These are phyloP conservation scores for Drosophila insularis DNA, from an alignment of 1,140 invertebrate genomes.

Conservation along the genomic window DNA sequence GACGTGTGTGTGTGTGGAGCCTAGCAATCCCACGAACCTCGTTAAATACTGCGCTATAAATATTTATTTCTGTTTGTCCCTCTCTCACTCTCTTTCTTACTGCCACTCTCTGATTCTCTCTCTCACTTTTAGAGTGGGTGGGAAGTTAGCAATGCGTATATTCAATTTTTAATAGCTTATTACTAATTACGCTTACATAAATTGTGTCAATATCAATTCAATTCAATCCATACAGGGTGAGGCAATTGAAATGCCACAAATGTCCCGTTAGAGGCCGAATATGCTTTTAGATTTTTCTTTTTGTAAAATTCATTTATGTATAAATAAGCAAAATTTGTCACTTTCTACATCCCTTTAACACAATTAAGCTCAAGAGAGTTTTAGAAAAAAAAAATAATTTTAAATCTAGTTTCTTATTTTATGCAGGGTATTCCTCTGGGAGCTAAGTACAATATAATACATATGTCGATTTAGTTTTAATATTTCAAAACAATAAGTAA, in stretches of 20 bases:
- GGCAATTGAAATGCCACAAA: neutral
- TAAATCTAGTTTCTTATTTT: no score
- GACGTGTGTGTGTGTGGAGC: neutral
- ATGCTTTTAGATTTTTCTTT: neutral
- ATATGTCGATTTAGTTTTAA: no score
- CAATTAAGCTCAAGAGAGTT: no score
- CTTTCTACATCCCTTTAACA: neutral
- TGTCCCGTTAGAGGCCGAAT: neutral
- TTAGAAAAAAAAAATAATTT: no score
- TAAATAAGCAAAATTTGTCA: neutral
- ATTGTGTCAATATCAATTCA: neutral
- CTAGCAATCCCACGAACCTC: conserved; percentile 17
- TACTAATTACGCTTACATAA: conserved; percentile 32
- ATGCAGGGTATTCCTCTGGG: no score
- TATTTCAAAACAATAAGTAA: no score
- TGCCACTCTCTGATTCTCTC: neutral
- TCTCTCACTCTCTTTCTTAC: neutral
- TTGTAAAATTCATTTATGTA: neutral
- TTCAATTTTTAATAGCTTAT: conserved; percentile 47
- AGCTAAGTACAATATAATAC: no score
- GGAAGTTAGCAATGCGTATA: conserved; percentile 18
- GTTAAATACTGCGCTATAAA: conserved; percentile 10
- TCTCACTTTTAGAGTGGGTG: neutral
- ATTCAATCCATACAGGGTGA: neutral
- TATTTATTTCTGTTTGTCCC: neutral